phyloP scores from a whole-genome alignment of 2,797 vertebrate genomes.

The Myotis myotis region DNA sequence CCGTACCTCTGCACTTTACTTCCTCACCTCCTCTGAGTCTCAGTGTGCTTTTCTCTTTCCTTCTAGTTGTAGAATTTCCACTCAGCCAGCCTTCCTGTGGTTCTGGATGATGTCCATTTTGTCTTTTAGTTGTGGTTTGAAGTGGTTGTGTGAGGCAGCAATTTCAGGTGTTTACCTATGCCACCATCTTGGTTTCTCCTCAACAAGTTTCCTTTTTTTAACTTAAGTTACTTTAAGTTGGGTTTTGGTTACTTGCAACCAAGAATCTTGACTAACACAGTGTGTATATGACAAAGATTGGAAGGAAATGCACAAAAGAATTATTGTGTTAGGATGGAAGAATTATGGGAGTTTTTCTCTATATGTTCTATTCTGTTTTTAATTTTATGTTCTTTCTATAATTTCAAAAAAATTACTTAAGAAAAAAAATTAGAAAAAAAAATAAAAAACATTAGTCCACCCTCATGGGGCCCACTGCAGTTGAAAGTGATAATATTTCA shows the following conservation, averaged over 20 bases:
- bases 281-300: not conserved
- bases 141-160: no score
- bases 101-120: no score
- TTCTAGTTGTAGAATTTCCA: no score
- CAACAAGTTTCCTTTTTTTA: not conserved
- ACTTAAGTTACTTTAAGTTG: not conserved
- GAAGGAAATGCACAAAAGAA: not conserved
- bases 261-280: not conserved
- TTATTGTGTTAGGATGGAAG: not conserved
- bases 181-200: no score
- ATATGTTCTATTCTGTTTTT: not conserved
- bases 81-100: no score
- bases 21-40: no score
- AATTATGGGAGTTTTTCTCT: not conserved
- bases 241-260: not conserved
- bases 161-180: no score
- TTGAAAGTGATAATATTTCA: constrained; percentile 18
- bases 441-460: not conserved
- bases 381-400: constrained; percentile 19
- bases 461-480: not conserved
- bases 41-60: no score
- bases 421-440: not conserved
- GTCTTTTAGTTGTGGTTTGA: no score
- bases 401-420: not conserved
- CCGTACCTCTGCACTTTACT: no score